Evolutionary conservation across 1,140 invertebrate species (phyloP).

Genomic region (Acromyrmex heyeri): DNA sequence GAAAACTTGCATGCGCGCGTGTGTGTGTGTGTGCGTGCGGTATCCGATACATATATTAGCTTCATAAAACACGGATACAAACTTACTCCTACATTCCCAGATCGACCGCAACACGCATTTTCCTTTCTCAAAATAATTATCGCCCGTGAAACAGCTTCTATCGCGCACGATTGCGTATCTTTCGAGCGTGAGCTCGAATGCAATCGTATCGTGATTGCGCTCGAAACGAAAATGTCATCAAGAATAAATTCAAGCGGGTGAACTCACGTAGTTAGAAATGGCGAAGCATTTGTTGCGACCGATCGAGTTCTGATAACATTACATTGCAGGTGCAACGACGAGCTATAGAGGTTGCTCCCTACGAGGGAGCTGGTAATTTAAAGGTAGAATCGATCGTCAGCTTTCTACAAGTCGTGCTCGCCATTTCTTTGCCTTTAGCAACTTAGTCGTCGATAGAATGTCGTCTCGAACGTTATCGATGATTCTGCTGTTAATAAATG

Average conservation of each 20-base stretch:
- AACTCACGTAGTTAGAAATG: slow-evolving; percentile 47
- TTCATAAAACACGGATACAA: background rate
- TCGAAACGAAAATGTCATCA: slow-evolving; percentile 65
- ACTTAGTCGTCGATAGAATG: slow-evolving; percentile 1
- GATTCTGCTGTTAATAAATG: background rate
- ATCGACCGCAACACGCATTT: background rate
- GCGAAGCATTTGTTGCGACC: slow-evolving; percentile 17
- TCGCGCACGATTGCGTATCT: background rate
- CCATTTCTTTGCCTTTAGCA: slow-evolving; percentile 36
- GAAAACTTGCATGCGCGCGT: slow-evolving; percentile 21
- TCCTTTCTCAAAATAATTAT: background rate
- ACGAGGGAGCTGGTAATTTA: slow-evolving; percentile 42
- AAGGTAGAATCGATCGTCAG: slow-evolving; percentile 46
- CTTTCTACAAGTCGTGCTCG: background rate
- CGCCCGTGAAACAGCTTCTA: background rate
- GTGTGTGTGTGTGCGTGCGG: background rate
- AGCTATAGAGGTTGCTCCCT: slow-evolving; percentile 29
- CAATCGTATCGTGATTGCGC: slow-evolving; percentile 36
- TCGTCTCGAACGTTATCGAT: background rate
- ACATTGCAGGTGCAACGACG: slow-evolving; percentile 44
- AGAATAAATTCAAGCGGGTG: slow-evolving; percentile 58
- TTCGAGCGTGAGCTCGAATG: slow-evolving; percentile 1
- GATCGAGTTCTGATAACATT: slow-evolving; percentile 55
- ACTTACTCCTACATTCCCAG: background rate
- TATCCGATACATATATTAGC: slow-evolving; percentile 46